Base-by-base conservation (phyloP, 2,113 vertebrate species). In the Pyxicephalus adspersus region DNA sequence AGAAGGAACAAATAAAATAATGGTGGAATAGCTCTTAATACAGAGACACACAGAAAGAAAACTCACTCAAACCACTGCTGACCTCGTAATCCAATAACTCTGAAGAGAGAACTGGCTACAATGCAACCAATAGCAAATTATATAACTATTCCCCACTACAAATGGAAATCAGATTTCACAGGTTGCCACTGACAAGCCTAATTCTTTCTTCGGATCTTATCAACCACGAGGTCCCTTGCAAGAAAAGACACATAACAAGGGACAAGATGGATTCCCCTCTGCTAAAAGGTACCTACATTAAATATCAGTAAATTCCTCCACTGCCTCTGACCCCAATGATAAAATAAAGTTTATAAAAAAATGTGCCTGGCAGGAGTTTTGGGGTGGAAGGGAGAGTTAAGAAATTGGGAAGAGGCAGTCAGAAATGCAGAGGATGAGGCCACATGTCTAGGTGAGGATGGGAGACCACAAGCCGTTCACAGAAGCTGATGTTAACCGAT, bases 401-500 rank as follows among this genome's bases (percentile, higher is more conserved):
- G 57, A 63, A 16, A 20, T 17, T 20, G 28, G 67, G 67, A 31
- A 25, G n/a, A 54, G 54, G 50, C 67, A 58, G 52, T 73, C 70
- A 73, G 28, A 57, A 57, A 34, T 28, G 52, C 55, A 54, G 38
- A 51, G 19, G 50, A n/a, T 25, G 50, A 70, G 65, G 61, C 50
- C 57, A 61, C 51, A 19, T 51, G 68, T 72, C 67, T 52, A 28
- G 58, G 58, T 64, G 68, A 20, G 45, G 58, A 73, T 51, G 70
- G 50, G 61, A 67, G 61, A 55, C 38, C 57, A 65, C 60, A 50
- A 67, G 18, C 25, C 20, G 51, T 11, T n/a, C 3, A 16, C 5
- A 19, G 76, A 57, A 25, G 66, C 7, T 8, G 28, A 73, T 19
- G 64, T 89, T 94, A 97, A 84, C 96, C 96, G 1, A 97, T 96